These are phyloP conservation scores for Trematomus loennbergii DNA, from an alignment of 2,113 vertebrate genomes.

Conservation along the genomic window DNA sequence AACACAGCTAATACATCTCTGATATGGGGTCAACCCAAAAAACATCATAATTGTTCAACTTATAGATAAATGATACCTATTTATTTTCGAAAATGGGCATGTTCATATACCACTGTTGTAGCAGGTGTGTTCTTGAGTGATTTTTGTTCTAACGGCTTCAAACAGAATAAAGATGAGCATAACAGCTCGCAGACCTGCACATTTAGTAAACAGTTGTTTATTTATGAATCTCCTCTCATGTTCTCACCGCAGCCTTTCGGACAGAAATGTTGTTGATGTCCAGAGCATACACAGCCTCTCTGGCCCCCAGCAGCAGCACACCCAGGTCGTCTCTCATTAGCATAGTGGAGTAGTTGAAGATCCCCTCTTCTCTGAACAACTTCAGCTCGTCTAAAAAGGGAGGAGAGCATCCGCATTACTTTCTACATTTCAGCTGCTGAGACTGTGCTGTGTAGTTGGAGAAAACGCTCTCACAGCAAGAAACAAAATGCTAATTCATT, in stretches of 20 bases:
- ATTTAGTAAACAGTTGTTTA: not conserved
- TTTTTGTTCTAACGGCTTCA: not conserved
- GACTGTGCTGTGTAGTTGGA: not conserved
- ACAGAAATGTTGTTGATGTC: conserved; percentile 79
- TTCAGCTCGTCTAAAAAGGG: conserved; percentile 67
- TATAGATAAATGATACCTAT: not conserved
- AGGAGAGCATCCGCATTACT: conserved; percentile 28
- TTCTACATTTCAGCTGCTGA: not conserved
- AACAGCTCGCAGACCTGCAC: not conserved
- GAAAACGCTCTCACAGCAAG: conserved; percentile 39
- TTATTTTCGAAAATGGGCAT: not conserved
- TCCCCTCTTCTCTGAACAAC: conserved; percentile 73
- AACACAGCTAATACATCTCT: not conserved
- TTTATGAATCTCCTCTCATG: not conserved
- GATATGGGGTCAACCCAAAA: not conserved
- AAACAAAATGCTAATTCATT: conserved; percentile 36
- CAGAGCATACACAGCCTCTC: conserved; percentile 83
- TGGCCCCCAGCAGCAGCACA: conserved; percentile 83
- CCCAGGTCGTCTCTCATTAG: conserved; percentile 80
- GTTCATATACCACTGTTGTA: not conserved
- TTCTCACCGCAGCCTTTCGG: conserved; percentile 74
- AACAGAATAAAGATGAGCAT: not conserved
- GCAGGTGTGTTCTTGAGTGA: not conserved
- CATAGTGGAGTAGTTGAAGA: conserved; percentile 83
- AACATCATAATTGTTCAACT: conserved; percentile 14